A percentile compares a stretch with the other conserved stretches of the same genome.
phyloP scores from a whole-genome alignment of 2,113 vertebrate genomes.

The Hiodon alosoides region DNA sequence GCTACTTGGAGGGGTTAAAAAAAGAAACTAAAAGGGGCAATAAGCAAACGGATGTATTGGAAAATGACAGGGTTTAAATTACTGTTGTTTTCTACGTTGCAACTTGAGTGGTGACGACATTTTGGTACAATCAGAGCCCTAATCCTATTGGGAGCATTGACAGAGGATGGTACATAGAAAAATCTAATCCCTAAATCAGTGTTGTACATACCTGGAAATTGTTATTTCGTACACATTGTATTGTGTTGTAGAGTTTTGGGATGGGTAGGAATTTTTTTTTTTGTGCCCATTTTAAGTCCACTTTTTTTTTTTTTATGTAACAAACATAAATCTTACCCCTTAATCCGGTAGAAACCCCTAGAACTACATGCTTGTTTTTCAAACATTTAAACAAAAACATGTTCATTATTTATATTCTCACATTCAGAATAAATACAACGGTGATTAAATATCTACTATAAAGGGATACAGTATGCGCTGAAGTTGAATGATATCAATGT shows the following conservation, averaged over 20 bases:
- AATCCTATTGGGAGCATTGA: neutral
- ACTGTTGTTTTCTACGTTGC: neutral
- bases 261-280: neutral
- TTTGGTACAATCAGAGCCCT: neutral
- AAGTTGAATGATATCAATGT: neutral
- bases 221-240: constrained; percentile 12
- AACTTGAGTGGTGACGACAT: neutral
- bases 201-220: constrained; percentile 3
- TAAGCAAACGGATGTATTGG: no score
- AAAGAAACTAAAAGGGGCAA: neutral
- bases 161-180: neutral
- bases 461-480: neutral
- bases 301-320: no score
- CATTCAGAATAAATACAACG: neutral
- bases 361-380: neutral
- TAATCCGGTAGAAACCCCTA: neutral
- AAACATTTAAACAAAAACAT: neutral
- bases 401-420: neutral
- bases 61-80: no score
- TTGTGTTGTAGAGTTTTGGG: neutral
- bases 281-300: neutral
- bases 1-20: neutral
- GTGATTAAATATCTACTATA: neutral
- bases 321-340: no score
- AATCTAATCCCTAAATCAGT: neutral